Evolutionary conservation across 2,888 invertebrate species (phyloP).

Genomic region (Drosophila neotestacea): DNA sequence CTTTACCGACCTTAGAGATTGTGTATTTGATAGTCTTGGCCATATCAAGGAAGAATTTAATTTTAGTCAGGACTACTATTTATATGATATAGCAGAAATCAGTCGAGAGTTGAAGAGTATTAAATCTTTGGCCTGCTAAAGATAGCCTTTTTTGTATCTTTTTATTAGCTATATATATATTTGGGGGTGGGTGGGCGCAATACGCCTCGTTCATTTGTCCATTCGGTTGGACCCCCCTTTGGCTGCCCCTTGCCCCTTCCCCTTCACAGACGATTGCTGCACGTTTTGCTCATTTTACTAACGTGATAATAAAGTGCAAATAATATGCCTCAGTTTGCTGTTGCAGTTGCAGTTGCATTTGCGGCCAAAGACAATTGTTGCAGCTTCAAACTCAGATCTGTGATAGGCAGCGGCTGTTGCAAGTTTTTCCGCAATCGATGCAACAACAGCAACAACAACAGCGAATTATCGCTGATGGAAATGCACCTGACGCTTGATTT

Average conservation of each 20-base stretch:
- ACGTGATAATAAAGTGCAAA: slow-evolving; percentile 86
- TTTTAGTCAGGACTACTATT: neutral
- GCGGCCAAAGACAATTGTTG: slow-evolving; percentile 65
- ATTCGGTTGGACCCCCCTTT: neutral
- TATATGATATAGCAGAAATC: neutral
- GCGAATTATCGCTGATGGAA: slow-evolving; percentile 82
- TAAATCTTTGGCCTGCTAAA: neutral
- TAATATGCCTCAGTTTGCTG: slow-evolving; percentile 81
- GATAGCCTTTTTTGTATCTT: neutral
- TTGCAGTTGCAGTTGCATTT: slow-evolving; percentile 32
- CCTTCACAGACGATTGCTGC: slow-evolving; percentile 57
- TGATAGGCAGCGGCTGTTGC: slow-evolving; percentile 63
- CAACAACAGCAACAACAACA: slow-evolving; percentile 51
- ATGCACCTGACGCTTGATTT: slow-evolving; percentile 84
- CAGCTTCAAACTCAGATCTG: slow-evolving; percentile 50
- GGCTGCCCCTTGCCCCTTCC: neutral
- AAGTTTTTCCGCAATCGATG: slow-evolving; percentile 74
- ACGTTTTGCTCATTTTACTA: slow-evolving; percentile 83
- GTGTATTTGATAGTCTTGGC: too few species aligned
- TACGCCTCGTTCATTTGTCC: slow-evolving; percentile 21
- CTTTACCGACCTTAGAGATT: too few species aligned
- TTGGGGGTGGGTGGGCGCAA: slow-evolving; percentile 56
- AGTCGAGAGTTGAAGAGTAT: neutral
- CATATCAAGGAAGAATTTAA: too few species aligned
- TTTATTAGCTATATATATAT: neutral